Percentiles rank a stretch among this genome's conserved stretches.
Evolutionary conservation across 2,888 invertebrate genomes (phyloP).

Genomic region (Spatulosminthurus flaviceps): DNA sequence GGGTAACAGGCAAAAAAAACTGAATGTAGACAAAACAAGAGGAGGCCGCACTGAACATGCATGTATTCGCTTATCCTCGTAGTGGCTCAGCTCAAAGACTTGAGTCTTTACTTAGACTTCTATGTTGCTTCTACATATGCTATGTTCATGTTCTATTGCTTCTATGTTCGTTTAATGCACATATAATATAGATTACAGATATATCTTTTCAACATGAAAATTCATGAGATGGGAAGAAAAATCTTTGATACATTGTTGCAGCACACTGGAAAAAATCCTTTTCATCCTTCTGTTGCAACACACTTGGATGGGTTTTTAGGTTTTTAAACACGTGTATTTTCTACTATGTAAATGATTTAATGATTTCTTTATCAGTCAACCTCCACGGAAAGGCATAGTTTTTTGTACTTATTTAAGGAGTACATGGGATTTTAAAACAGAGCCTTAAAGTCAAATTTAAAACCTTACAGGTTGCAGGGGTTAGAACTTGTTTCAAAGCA

Average conservation of each 20-base stretch:
- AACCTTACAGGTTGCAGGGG: neutral
- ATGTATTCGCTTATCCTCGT: too few relatives aligned
- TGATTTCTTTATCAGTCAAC: slow-evolving; percentile 43
- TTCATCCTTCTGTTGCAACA: neutral
- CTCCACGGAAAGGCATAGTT: slow-evolving; percentile 39
- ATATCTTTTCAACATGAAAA: slow-evolving; percentile 7
- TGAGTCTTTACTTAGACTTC: too few relatives aligned
- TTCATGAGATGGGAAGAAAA: neutral
- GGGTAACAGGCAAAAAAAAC: neutral
- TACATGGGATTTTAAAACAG: neutral
- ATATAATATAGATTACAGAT: too few relatives aligned
- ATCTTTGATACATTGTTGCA: neutral
- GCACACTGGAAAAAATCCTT: neutral
- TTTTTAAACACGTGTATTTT: slow-evolving; percentile 42
- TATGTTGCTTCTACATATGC: too few relatives aligned
- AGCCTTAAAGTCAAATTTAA: neutral
- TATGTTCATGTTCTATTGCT: neutral
- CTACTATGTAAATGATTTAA: slow-evolving; percentile 43
- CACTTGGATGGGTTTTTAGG: slow-evolving; percentile 15
- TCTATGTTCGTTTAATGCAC: too few relatives aligned
- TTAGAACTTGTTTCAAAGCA: neutral
- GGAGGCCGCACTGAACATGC: neutral
- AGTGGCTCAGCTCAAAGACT: too few relatives aligned
- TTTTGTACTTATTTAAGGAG: slow-evolving; percentile 10
- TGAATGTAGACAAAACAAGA: neutral